Percentiles rank a stretch among this genome's conserved stretches.
These are phyloP conservation scores for Malthinus seriepunctatus DNA, from an alignment of 2,888 invertebrate species.

Conservation along the genomic window DNA sequence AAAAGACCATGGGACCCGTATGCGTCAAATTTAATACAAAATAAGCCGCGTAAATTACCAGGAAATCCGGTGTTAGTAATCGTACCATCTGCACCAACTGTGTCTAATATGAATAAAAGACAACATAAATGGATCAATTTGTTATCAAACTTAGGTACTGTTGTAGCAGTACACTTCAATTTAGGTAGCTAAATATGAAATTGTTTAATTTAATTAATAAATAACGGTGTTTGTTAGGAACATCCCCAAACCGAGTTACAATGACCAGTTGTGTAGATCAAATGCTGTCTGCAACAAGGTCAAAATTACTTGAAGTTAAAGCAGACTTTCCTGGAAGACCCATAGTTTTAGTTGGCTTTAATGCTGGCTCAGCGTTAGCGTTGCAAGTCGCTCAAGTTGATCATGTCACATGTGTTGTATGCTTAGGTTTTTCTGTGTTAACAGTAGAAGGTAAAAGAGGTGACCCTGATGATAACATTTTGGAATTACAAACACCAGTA, in stretches of 20 bases:
- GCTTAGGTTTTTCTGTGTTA: constrained; percentile 76
- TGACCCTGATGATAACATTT: constrained; percentile 73
- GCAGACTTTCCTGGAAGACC: constrained; percentile 69
- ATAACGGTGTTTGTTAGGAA: constrained; percentile 19
- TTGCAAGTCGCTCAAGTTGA: constrained; percentile 75
- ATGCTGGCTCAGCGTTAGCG: constrained; percentile 75
- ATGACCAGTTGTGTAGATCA: constrained; percentile 64
- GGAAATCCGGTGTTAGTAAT: constrained; percentile 70
- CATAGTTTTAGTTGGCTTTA: constrained; percentile 77
- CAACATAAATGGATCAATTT: constrained; percentile 72
- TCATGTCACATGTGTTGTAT: constrained; percentile 72
- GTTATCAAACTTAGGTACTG: constrained; percentile 68
- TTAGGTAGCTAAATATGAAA: constrained; percentile 47
- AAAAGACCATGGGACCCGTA: constrained; percentile 79
- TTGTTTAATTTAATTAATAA: not conserved
- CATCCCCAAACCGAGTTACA: constrained; percentile 51
- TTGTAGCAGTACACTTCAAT: constrained; percentile 64
- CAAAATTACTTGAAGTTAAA: constrained; percentile 72
- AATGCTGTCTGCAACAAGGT: constrained; percentile 66
- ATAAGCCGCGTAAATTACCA: constrained; percentile 71
- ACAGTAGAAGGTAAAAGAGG: constrained; percentile 74
- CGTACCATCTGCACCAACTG: constrained; percentile 61
- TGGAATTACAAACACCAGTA: constrained; percentile 73
- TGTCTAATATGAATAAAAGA: constrained; percentile 57
- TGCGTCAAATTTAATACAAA: constrained; percentile 58